phyloP scores from a whole-genome alignment of 2,797 vertebrate species.

The Hirundo rustica region DNA sequence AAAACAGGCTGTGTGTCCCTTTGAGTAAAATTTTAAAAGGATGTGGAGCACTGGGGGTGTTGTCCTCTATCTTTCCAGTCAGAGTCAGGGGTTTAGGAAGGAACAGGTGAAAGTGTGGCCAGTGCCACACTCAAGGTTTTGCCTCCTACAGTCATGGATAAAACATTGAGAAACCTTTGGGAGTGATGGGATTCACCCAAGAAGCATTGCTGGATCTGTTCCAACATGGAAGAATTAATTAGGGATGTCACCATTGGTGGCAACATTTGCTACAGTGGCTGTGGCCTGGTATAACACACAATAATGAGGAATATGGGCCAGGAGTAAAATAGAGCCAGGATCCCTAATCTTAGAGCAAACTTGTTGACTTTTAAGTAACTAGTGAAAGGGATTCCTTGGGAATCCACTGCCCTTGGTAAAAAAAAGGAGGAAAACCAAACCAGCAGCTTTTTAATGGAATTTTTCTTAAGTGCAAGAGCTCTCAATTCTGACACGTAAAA shows the following conservation, averaged over 20 bases:
- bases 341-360: not conserved
- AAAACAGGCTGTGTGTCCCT: not conserved
- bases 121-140: not conserved
- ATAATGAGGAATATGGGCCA: too few species aligned
- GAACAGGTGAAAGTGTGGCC: not conserved
- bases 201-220: not conserved
- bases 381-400: not conserved
- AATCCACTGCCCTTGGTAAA: not conserved
- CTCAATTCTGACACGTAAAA: not conserved
- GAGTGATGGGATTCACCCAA: not conserved
- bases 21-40: not conserved
- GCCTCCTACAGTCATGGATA: rapidly evolving
- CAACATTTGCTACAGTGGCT: not conserved
- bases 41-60: not conserved
- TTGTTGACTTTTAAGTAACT: not conserved
- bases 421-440: not conserved
- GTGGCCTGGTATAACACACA: too few species aligned
- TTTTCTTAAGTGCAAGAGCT: not conserved
- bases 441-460: not conserved
- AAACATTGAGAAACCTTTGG: not conserved
- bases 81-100: too few species aligned
- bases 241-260: not conserved
- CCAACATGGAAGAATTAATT: not conserved
- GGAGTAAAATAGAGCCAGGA: too few species aligned
- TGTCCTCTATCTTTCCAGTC: not conserved